Evolutionary conservation across 2,888 invertebrate species (phyloP), one percentile per base, ranked within the genome.

Genomic region (Dasysyrphus albostriatus): DNA sequence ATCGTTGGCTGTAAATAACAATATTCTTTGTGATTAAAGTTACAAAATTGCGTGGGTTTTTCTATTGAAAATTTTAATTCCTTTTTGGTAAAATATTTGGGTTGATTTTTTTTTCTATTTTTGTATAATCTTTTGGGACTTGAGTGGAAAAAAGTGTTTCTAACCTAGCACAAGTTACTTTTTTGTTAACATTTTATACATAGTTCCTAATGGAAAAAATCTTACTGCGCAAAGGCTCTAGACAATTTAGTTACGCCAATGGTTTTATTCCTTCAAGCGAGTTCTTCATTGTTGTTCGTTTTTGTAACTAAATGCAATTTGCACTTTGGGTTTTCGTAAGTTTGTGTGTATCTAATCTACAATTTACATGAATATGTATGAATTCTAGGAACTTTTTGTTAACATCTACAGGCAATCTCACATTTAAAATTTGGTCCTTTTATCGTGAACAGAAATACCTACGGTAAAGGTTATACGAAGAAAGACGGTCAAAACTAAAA

Each of bases 241-340:
- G 1, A 19, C 3, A 3, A 47, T 16, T 0, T 16, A 32, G 1
- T 4, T 47, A 2, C 44, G 10, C 29, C 32, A 1, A 19, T 19
- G 49, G 6, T 3, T 24, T 16, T 10, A 67, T 34, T 37, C 19
- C 34, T 34, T 12, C n/a, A 12, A 37, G 34, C 19, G 5, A 34
- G 12, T 14, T 44, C 10, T 44, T n/a, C 3, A 32, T 37, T 49
- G n/a, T 14, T 74, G 65, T 74, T 67, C 73, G 14, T 69, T 69
- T 51, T 61, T 51, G 65, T 37, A 32, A 37, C 74, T 67, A 49
- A 79, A 65, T 83, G 74, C 75, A 83, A 83, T 83, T 83, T 83
- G 74, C 83, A 83, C 79, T 83, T 75, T 58, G 12, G 44, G 39
- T 63, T 54, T 37, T 67, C 14, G 34, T 37, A 16, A 47, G 47